Conservation (phyloP, 2,797 vertebrate species). For the Iguana delicatissima region DNA sequence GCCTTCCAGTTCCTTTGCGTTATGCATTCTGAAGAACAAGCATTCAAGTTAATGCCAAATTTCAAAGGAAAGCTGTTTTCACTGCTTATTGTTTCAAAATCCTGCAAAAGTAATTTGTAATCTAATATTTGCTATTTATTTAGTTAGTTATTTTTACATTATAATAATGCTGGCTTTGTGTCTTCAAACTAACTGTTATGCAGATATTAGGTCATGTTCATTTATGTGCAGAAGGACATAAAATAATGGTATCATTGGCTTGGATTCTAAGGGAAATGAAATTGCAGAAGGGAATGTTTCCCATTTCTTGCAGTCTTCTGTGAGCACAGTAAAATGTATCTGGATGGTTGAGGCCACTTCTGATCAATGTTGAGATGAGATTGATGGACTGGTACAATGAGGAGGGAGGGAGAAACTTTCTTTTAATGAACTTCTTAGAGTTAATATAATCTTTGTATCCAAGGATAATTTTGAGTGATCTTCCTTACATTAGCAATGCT, state of each 20-base stretch:
- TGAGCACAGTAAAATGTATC: background rate
- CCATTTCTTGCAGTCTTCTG: background rate
- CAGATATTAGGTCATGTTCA: background rate
- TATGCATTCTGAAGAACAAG: too few relatives aligned
- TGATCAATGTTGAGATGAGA: background rate
- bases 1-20: too few relatives aligned
- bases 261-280: background rate
- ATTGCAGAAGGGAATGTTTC: background rate
- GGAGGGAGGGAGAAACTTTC: background rate
- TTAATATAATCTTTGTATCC: background rate
- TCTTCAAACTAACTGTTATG: background rate
- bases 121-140: too few relatives aligned
- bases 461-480: background rate
- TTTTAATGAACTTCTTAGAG: background rate
- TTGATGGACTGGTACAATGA: background rate
- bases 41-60: too few relatives aligned
- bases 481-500: background rate
- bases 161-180: background rate
- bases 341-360: background rate
- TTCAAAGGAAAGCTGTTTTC: too few relatives aligned
- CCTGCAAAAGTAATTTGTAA: too few relatives aligned
- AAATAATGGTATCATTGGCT: background rate
- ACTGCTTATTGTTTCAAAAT: too few relatives aligned
- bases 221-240: background rate
- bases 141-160: background rate